A percentile compares a stretch with the other conserved stretches of the same genome.
These are phyloP conservation scores for Pyrrhia umbra DNA, from an alignment of 2,888 invertebrate species.

Conservation along the genomic window DNA sequence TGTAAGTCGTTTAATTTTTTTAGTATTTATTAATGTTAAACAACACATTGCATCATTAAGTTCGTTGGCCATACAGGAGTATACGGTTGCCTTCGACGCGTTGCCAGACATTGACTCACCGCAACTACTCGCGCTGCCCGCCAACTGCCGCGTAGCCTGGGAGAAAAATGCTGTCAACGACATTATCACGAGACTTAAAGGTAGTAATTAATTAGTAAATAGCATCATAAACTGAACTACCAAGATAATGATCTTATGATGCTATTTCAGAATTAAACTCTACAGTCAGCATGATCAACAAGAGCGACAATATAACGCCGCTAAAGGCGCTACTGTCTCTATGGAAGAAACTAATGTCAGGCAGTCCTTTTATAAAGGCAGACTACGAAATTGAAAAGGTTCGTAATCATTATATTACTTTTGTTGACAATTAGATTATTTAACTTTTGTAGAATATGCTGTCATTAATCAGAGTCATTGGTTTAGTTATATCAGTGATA, in stretches of 20 bases:
- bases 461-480: no score
- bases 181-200: slow-evolving; percentile 87
- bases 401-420: slow-evolving; percentile 5
- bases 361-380: slow-evolving; percentile 81
- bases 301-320: slow-evolving; percentile 90
- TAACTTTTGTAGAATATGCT: no score
- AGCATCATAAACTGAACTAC: neutral
- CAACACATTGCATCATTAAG: neutral
- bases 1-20: neutral
- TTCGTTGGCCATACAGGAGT: slow-evolving; percentile 89
- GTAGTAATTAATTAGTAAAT: slow-evolving; percentile 40
- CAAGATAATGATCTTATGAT: neutral
- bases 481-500: no score
- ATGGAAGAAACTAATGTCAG: slow-evolving; percentile 95
- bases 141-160: slow-evolving; percentile 96
- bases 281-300: slow-evolving; percentile 80
- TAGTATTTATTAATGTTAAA: neutral
- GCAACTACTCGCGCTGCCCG: slow-evolving; percentile 95
- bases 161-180: slow-evolving; percentile 92
- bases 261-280: slow-evolving; percentile 76
- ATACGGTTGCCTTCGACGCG: slow-evolving; percentile 91
- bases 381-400: slow-evolving; percentile 74
- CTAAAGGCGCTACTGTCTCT: slow-evolving; percentile 92
- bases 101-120: slow-evolving; percentile 94
- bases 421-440: no score